phyloP scores from a whole-genome alignment of 2,888 invertebrate species.

The Gibbula magus region DNA sequence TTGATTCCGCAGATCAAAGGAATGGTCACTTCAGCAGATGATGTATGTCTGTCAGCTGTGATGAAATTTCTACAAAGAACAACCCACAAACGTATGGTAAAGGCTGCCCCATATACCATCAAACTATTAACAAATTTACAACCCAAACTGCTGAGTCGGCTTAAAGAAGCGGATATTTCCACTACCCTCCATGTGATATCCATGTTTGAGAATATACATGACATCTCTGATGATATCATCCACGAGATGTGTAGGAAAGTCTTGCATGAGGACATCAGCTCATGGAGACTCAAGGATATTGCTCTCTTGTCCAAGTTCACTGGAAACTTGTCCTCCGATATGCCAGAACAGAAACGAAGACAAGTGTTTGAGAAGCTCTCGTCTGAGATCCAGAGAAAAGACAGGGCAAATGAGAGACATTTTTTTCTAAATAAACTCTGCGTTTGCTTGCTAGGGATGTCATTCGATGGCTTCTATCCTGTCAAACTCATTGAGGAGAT shows the following conservation, averaged over 20 bases:
- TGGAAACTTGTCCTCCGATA: neutral
- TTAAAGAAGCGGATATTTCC: neutral
- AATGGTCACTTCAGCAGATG: neutral
- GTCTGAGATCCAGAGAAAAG: neutral
- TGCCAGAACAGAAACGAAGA: neutral
- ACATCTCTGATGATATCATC: conserved; percentile 13
- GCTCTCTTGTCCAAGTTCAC: neutral
- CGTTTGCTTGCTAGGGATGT: conserved; percentile 8
- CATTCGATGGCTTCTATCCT: conserved; percentile 2
- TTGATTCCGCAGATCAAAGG: neutral
- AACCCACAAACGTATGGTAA: neutral
- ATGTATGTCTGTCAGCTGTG: conserved; percentile 1
- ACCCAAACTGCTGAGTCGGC: neutral
- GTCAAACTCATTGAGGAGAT: neutral
- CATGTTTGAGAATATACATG: neutral
- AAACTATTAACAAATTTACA: neutral
- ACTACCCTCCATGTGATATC: neutral
- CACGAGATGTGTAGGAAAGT: neutral
- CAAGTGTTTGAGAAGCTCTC: neutral
- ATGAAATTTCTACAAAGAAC: conserved; percentile 19
- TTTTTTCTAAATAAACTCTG: neutral
- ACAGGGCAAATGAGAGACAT: neutral
- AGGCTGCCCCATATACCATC: neutral
- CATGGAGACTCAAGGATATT: conserved; percentile 9
- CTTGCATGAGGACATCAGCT: neutral